Evolutionary conservation across 2,113 vertebrate genomes (phyloP), one percentile per base, ranked within the genome.

Genomic region (Peucedramus taeniatus): DNA sequence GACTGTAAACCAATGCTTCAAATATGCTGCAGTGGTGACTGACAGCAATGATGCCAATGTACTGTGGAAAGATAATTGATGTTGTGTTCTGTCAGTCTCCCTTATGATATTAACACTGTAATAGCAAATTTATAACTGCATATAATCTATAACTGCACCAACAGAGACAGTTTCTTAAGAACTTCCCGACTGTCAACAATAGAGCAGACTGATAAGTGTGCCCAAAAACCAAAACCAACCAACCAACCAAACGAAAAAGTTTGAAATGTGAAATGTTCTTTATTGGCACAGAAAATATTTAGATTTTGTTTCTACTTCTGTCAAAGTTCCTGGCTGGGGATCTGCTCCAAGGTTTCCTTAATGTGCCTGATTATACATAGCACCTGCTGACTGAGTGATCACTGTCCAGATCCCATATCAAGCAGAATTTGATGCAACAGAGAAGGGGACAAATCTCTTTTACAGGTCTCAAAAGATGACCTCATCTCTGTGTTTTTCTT

Each of bases 41-140:
- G 89, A 54, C 84, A 90, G 39, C 40, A 89, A 21, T 31, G 76
- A 89, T 87, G 75, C 37, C 37, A 18, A 17, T 61, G 33, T 39
- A 21, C 60, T 63, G 35, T 49, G 76, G 51, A 74, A 94, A 87
- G 23, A 42, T 87, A 95, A 96, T 39, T 79, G 61, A 61, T 87
- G n/a, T n/a, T 94, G 57, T 51, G 49, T 86, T 95, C 72, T 66
- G 64, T 61, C 82, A 70, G 39, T 54, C 44, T 90, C 40, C 68
- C 23, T 76, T 86, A 75, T 26, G 40, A 79, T 89, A 83, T 40
- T 92, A 90, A 89, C 87, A 39, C 40, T 86, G 2, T 28, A 95
- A 74, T 7, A 51, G 49, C 40, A 93, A 81, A 94, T 95, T 94
- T 74, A n/a, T n/a, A n/a, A n/a, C n/a, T n/a, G n/a, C n/a, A n/a